Base-by-base conservation (phyloP, 2,113 vertebrate species). In the Zootoca vivipara region DNA sequence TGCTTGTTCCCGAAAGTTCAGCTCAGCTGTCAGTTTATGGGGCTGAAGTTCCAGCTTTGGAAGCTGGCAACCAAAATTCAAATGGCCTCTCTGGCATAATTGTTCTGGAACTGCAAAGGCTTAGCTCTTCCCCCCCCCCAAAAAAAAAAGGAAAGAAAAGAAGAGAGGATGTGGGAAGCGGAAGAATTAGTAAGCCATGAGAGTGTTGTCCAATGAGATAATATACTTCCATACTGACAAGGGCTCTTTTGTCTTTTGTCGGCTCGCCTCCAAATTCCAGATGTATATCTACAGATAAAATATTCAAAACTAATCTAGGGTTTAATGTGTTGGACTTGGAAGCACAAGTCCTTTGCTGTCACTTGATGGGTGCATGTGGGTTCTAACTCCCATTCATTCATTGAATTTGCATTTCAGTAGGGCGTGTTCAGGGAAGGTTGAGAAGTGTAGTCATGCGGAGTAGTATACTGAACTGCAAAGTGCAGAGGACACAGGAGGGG, bases 241-340 rank as follows among this genome's bases (percentile, higher is more conserved):
- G 58, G 70, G 70, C 40, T 24, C 79, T 80, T 88, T 82, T 88
- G 86, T 82, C n/a, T 67, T 82, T 46, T 64, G 9, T 26, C 62
- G 79, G 86, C 79, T 35, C 15, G 38, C 40, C 74, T 82, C 86
- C 79, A 88, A 82, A 67, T 46, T 75, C 75, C 56, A 65, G 86
- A 88, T 88, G 86, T 22, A 42, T 88, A 88, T 82, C 86, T 82
- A 35, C 8, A 75, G 86, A 77, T 82, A 82, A 88, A 52, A 82
- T 75, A 65, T 65, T 65, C 72, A 65, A 75, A 65, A 75, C 72
- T 82, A 75, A 82, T 77, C 72, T 74, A 46, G 58, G 80, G 58
- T 33, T 82, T 88, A 88, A 75, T 88, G 58, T 82, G 86, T 33
- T 82, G 56, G 58, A 35, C 38, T 82, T 65, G 80, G 80, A 88